Evolutionary conservation across 2,797 vertebrate genomes (phyloP).

Genomic region (Psittacula echo): DNA sequence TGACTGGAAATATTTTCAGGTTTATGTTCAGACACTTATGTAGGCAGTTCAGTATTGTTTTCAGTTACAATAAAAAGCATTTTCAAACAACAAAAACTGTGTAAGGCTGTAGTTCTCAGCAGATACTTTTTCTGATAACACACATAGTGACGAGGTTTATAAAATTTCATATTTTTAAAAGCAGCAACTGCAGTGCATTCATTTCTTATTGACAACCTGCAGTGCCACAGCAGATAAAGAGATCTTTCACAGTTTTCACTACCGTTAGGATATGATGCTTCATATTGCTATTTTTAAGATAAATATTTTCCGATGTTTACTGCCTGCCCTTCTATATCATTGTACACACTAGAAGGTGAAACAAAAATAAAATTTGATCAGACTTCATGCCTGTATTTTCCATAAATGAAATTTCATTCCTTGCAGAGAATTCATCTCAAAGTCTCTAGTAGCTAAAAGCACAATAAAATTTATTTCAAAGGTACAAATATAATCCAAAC

Average conservation of each 20-base stretch:
- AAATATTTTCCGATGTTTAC: background rate
- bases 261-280: background rate
- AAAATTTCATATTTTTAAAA: background rate
- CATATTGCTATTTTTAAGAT: background rate
- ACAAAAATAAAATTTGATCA: slow-evolving; percentile 10
- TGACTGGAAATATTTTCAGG: background rate
- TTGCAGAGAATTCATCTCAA: background rate
- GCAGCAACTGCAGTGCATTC: background rate
- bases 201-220: background rate
- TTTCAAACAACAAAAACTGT: background rate
- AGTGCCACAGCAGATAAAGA: background rate
- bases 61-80: background rate
- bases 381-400: background rate
- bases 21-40: background rate
- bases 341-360: background rate
- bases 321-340: background rate
- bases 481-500: background rate
- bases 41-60: background rate
- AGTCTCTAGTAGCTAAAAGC: background rate
- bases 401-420: background rate
- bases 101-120: background rate
- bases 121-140: background rate
- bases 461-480: background rate
- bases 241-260: slow-evolving; percentile 15
- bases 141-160: background rate